phyloP scores from a whole-genome alignment of 1,140 invertebrate species.

The Pogonomyrmex barbatus region DNA sequence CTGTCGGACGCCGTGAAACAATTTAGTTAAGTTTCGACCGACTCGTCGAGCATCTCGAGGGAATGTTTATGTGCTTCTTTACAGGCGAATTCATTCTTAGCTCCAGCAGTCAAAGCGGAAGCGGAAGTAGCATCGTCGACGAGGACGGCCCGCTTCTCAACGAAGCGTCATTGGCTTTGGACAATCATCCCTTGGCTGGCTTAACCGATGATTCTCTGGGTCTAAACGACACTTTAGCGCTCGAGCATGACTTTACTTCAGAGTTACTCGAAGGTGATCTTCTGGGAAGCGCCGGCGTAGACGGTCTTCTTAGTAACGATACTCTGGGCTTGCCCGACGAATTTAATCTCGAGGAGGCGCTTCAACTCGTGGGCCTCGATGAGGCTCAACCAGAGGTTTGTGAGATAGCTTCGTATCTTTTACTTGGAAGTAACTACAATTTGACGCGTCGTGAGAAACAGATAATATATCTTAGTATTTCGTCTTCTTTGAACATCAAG shows the following conservation, averaged over 20 bases:
- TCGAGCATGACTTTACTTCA: constrained; percentile 84
- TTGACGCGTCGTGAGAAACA: neutral
- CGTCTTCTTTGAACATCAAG: neutral
- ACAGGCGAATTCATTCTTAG: constrained; percentile 84
- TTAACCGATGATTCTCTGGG: constrained; percentile 83
- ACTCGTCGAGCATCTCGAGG: neutral
- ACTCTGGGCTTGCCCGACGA: constrained; percentile 86
- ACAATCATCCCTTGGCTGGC: constrained; percentile 79
- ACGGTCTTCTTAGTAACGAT: constrained; percentile 83
- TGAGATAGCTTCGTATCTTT: constrained; percentile 40
- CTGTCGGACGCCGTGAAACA: neutral
- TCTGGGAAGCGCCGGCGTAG: constrained; percentile 79
- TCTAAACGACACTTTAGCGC: constrained; percentile 80
- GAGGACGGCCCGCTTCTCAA: constrained; percentile 77
- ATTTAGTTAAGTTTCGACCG: neutral
- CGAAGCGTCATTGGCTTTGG: constrained; percentile 79
- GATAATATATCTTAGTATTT: neutral
- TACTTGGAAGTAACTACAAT: neutral
- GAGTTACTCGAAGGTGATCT: constrained; percentile 81
- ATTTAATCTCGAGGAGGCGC: constrained; percentile 91
- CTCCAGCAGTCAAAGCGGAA: constrained; percentile 71
- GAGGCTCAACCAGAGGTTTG: constrained; percentile 87
- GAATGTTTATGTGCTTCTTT: constrained; percentile 34
- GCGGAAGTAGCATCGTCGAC: constrained; percentile 71
- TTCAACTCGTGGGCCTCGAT: constrained; percentile 90